phyloP scores from a whole-genome alignment of 2,888 invertebrate genomes.

The Tenthredo livida region DNA sequence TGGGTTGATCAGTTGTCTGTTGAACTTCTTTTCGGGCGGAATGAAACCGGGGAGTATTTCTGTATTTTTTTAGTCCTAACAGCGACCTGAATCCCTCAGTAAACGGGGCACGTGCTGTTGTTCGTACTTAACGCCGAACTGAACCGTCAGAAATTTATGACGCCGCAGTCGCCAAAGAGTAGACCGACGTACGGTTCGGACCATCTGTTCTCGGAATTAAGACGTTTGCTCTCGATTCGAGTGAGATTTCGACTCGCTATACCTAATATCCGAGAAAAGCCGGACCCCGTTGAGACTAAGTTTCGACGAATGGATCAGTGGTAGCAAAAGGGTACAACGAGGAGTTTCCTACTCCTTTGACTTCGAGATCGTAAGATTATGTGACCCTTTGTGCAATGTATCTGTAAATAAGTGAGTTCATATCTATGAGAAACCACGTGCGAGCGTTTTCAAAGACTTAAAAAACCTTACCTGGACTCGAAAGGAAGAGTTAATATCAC shows the following conservation, averaged over 20 bases:
- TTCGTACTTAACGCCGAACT: constrained; percentile 50
- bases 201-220: constrained; percentile 49
- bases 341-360: constrained; percentile 29
- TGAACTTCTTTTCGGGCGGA: background rate
- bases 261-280: background rate
- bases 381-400: constrained; percentile 39
- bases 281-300: background rate
- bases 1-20: background rate
- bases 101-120: constrained; percentile 51
- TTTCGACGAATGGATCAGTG: constrained; percentile 15
- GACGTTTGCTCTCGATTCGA: constrained; percentile 41
- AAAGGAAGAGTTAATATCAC: constrained; percentile 14
- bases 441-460: constrained; percentile 1
- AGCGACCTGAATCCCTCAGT: constrained; percentile 19
- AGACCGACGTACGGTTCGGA: constrained; percentile 32
- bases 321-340: background rate
- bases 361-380: constrained; percentile 35
- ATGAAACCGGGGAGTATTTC: background rate
- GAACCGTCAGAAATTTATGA: constrained; percentile 48
- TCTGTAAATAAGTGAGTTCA: constrained; percentile 7
- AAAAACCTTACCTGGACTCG: background rate
- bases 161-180: constrained; percentile 51
- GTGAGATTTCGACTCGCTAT: constrained; percentile 3
- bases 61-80: constrained; percentile 16
- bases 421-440: constrained; percentile 24